Evolutionary conservation across 2,113 vertebrate genomes (phyloP).

Genomic region (Salvelinus namaycush): DNA sequence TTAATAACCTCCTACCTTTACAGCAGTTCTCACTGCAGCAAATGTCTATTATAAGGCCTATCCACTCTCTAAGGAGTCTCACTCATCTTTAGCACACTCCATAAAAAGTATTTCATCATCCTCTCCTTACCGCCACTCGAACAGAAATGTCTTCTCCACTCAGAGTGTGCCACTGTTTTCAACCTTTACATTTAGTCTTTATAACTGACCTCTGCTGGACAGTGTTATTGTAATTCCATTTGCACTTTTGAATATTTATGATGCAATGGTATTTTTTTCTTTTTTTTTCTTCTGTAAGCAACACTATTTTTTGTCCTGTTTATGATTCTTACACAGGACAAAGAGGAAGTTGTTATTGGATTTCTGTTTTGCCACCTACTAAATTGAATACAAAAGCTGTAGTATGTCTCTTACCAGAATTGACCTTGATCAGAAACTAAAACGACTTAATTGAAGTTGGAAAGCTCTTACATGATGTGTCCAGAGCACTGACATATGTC

Average conservation of each 20-base stretch:
- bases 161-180: conserved; percentile 4
- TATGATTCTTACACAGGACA: neutral
- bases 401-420: conserved; percentile 13
- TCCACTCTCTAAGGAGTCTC: conserved; percentile 61
- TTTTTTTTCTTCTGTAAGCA: conserved; percentile 6
- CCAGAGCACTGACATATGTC: neutral
- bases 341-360: conserved; percentile 6
- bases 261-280: conserved; percentile 1
- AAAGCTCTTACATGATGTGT: conserved; percentile 22
- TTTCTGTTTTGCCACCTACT: conserved; percentile 20
- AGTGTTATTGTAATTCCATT: conserved; percentile 31
- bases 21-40: conserved; percentile 16
- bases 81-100: conserved; percentile 49
- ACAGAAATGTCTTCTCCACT: conserved; percentile 19
- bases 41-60: conserved; percentile 52
- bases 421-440: neutral
- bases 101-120: conserved; percentile 20
- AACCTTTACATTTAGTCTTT: conserved; percentile 3
- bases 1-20: conserved; percentile 48
- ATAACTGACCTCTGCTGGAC: conserved; percentile 35
- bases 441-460: neutral
- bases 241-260: conserved; percentile 24
- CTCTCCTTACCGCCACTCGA: conserved; percentile 18
- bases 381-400: neutral
- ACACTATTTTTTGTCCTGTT: conserved; percentile 10